Evolutionary conservation across 2,888 invertebrate species (phyloP), one percentile per base, ranked within the genome.

Genomic region (Sisyra nigra): DNA sequence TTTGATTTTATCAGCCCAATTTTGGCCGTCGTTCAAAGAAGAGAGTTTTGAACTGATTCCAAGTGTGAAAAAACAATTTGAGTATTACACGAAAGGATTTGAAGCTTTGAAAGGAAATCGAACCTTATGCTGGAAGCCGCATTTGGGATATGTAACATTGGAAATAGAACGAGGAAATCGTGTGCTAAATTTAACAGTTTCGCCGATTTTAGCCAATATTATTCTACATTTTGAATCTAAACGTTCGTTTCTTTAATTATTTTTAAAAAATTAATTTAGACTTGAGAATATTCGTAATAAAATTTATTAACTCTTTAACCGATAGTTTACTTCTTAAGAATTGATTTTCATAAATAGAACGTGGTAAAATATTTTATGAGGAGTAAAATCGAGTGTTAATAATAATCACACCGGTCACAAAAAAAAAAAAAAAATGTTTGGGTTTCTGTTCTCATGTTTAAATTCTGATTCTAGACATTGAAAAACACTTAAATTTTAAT

Each of bases 11-110:
- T 97, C 96, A 0, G 91, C 92, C 2, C 94, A 97, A 60, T 98
- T 96, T 67, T 98, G 97, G 97, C 97, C 97, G 1, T 79, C 87
- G 7, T 92, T 96, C 52, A 88, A 93, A 58, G 93, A 94, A 60
- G 93, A 94, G 62, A 86, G 83, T 51, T 66, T 96, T 13, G 84
- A 89, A 56, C 63, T 96, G 38, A 94, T 94, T 1, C 72, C 74
- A 19, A 71, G 75, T 55, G 76, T 94, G 38, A 79, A 83, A 55
- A 71, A 76, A 44, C 83, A 89, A 56, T 73, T 94, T 50, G 80
- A 86, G 47, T 75, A 74, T 42, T 96, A 88, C 55, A 93, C 92
- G 1, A 84, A 82, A 57, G 80, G 83, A 0, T 96, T 89, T 66
- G 92, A 94, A 62, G 78, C 84, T 1, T 68, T 92, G 41, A 89